A percentile compares a stretch with the other conserved stretches of the same genome.
Evolutionary conservation across 2,113 vertebrate genomes (phyloP).

Genomic region (Redunca redunca): DNA sequence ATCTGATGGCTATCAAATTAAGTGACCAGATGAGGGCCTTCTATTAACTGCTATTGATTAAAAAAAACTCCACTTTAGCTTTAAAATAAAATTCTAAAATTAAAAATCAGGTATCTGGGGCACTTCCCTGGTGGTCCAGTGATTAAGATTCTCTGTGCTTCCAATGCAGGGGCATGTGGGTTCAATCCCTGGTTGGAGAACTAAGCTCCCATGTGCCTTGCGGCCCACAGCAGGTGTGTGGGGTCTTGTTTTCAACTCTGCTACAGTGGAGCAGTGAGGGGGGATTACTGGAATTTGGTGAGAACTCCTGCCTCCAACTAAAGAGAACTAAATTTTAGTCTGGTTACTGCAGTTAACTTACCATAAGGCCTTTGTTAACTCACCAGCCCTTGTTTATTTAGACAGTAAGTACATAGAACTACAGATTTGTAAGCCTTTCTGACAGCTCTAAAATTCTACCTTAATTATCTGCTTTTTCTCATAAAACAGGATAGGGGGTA

Average conservation of each 20-base stretch:
- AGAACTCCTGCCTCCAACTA: not conserved
- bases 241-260: not conserved
- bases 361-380: not conserved
- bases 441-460: not conserved
- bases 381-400: not conserved
- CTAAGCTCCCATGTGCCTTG: not conserved
- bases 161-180: not conserved
- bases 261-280: not conserved
- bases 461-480: conserved; percentile 3
- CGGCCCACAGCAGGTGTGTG: not conserved
- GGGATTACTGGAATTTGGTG: not conserved
- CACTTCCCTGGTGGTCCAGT: not conserved
- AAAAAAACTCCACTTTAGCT: conserved; percentile 5
- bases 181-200: not conserved
- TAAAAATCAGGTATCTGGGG: not conserved
- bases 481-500: not conserved
- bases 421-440: not conserved
- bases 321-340: not conserved
- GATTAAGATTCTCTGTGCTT: not conserved
- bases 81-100: conserved; percentile 21
- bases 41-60: not conserved
- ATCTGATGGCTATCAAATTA: not conserved
- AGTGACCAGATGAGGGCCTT: not conserved
- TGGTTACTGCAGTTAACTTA: not conserved
- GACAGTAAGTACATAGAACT: not conserved